Evolutionary conservation across 2,888 invertebrate species (phyloP), one percentile per base, ranked within the genome.

Genomic region (Isoperla grammatica): DNA sequence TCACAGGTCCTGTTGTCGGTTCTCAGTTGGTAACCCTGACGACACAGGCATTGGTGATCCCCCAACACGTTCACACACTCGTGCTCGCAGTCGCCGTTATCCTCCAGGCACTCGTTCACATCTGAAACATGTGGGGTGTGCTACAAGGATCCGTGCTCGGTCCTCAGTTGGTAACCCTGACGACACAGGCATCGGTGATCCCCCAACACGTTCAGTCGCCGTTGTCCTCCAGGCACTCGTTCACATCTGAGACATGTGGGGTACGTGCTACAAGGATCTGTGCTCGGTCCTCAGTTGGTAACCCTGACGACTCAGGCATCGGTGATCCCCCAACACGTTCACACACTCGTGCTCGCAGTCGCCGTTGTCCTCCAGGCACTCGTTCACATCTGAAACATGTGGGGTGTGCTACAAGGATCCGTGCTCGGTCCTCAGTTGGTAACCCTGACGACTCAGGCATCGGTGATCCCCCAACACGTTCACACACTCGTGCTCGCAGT

Each of bases 151-250:
- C 75, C 78, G 64, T 83, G 81, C 67, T 86, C 84, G 37, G 70
- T 69, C 23, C 77, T 75, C 39, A 87, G 73, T 23, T 69, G 68
- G 66, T 77, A 79, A 1, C 84, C 84, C 6, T 74, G 67, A 1
- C 73, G 67, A 68, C 87, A 87, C 62, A 75, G 75, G 72, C 87
- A 87, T 67, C 78, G 77, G 71, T 78, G 79, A 22, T 79, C 77
- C 2, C 83, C 84, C 2, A 77, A 75, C 65, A 79, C 80, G 70
- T 86, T 86, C 87, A 87, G 12, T 82, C 83, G 1, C 83, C 83
- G 64, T 82, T 83, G 65, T 78, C 29, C 15, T 69, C 72, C 4
- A 71, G 69, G 66, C 84, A 84, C 69, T 84, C 83, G 68, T 84
- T 75, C 40, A 80, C 29, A 29, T 29, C 29, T 29, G 8, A 29